A percentile compares a stretch with the other conserved stretches of the same genome.
phyloP scores from a whole-genome alignment of 2,888 invertebrate genomes.

The Nephrotoma guestfalica region DNA sequence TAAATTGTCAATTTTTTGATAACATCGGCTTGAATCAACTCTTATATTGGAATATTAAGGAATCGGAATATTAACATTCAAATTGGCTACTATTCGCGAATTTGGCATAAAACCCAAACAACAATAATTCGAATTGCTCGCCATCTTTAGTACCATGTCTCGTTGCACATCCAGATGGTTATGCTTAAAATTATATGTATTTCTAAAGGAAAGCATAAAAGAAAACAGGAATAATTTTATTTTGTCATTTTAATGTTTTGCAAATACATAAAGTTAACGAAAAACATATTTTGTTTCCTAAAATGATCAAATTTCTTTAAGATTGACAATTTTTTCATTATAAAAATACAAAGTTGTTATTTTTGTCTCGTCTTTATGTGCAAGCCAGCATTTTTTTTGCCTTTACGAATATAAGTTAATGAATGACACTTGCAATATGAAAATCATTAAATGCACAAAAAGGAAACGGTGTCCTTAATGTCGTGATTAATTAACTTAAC shows the following conservation, averaged over 20 bases:
- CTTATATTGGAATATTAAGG: no score
- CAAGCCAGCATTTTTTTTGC: neutral
- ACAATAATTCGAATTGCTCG: neutral
- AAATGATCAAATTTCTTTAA: constrained; percentile 2
- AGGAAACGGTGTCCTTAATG: neutral
- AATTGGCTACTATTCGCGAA: no score
- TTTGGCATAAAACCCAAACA: neutral
- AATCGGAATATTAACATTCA: no score
- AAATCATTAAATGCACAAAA: neutral
- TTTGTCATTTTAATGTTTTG: neutral
- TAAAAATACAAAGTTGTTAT: neutral
- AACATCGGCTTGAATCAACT: no score
- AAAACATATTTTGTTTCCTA: constrained; percentile 4
- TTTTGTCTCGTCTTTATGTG: neutral
- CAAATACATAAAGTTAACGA: neutral
- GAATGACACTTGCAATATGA: neutral
- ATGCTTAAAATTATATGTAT: neutral
- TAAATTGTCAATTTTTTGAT: no score
- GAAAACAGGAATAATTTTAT: neutral
- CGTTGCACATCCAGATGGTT: neutral
- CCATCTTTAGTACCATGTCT: neutral
- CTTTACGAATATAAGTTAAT: neutral
- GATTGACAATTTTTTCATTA: constrained; percentile 1
- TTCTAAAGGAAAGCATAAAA: neutral
- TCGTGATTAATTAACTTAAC: neutral